Evolutionary conservation across 2,888 invertebrate species (phyloP).

Genomic region (Diarsia brunnea): DNA sequence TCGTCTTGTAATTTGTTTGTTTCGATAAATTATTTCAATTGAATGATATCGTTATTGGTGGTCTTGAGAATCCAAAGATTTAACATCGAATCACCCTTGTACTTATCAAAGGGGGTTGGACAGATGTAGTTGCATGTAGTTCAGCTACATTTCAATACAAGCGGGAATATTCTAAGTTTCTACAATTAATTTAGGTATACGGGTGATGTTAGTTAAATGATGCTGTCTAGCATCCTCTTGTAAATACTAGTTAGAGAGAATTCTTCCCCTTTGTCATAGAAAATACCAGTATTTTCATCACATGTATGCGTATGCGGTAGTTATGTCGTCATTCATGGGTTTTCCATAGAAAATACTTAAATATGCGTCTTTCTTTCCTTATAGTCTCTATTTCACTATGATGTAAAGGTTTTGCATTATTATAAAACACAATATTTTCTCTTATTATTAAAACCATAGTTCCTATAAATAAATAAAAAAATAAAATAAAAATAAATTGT

Average conservation of each 20-base stretch:
- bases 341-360: not conserved
- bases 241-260: not conserved
- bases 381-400: not conserved
- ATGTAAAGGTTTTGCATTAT: not conserved
- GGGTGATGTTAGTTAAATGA: not conserved
- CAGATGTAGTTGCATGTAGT: not conserved
- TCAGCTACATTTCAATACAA: not conserved
- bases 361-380: not conserved
- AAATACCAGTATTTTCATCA: not conserved
- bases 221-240: not conserved
- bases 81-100: not conserved
- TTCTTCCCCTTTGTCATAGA: not conserved
- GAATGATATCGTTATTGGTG: not conserved
- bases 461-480: no score
- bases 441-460: not conserved
- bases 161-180: not conserved
- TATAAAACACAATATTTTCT: not conserved
- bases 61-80: not conserved
- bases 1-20: not conserved
- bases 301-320: not conserved
- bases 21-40: not conserved
- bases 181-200: not conserved
- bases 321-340: not conserved
- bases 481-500: no score
- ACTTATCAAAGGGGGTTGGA: no score